Conservation (phyloP, 2,888 invertebrate genomes). For the Drosophila suboccidentalis region DNA sequence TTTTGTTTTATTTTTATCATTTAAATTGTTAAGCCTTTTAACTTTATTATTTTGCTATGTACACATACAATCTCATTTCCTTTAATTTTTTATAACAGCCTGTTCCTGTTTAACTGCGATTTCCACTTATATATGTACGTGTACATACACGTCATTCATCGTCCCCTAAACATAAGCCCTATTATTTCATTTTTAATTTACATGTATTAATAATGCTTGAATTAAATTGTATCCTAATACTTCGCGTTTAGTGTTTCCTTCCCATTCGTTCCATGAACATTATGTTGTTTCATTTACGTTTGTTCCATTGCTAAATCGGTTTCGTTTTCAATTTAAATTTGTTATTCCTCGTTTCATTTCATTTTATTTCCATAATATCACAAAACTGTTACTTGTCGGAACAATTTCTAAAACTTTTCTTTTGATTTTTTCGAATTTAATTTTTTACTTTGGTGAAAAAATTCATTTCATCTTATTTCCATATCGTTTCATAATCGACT, state of each 20-base stretch:
- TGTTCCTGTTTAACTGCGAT: no score
- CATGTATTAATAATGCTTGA: no score
- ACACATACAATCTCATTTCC: no score
- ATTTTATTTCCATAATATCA: background rate
- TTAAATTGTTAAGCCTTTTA: no score
- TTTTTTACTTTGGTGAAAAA: background rate
- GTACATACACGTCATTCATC: no score
- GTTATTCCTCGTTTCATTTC: background rate
- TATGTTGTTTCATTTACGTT: background rate
- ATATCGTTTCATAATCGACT: constrained; percentile 14
- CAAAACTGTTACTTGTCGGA: background rate
- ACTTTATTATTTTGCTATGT: background rate
- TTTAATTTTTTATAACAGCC: no score
- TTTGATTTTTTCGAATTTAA: background rate
- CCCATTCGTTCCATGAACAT: background rate
- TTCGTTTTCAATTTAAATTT: background rate
- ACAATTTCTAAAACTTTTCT: background rate
- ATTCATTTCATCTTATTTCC: constrained; percentile 1
- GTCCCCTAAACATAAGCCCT: no score
- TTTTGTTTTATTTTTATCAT: background rate
- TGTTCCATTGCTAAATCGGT: background rate
- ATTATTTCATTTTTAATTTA: no score
- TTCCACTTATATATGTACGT: no score
- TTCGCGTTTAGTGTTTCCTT: background rate
- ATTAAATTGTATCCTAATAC: no score